Percentiles rank a stretch among this genome's conserved stretches.
These are phyloP conservation scores for Didymodactylos carnosus DNA, from an alignment of 2,888 invertebrate genomes.

Conservation along the genomic window DNA sequence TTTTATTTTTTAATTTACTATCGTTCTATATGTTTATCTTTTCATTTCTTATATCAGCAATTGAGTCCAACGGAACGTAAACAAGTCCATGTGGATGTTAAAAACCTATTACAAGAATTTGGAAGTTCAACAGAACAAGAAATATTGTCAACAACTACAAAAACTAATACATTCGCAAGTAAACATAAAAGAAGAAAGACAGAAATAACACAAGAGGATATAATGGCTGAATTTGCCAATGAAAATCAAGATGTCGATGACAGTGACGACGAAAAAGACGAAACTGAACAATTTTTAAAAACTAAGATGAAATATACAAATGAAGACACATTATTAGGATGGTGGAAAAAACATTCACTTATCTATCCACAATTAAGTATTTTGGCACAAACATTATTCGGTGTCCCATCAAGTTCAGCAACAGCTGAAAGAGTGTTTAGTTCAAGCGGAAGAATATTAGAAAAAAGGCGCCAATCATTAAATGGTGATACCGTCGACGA, in stretches of 20 bases:
- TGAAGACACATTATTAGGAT: background rate
- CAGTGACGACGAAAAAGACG: background rate
- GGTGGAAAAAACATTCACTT: background rate
- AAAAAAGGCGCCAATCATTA: background rate
- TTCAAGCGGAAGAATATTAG: background rate
- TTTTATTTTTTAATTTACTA: no score
- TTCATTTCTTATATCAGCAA: no score
- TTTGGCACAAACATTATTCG: background rate
- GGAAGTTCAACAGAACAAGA: background rate
- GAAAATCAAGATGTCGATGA: background rate
- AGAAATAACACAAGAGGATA: background rate
- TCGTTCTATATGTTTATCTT: background rate
- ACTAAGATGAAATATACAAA: background rate
- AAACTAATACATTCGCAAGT: background rate
- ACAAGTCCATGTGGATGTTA: background rate
- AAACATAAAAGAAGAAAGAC: background rate
- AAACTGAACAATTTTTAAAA: background rate
- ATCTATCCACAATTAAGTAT: background rate
- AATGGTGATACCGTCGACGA: background rate
- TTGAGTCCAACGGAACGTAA: background rate
- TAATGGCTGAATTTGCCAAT: background rate
- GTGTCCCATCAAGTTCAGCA: background rate
- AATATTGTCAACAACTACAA: no score
- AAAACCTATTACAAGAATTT: background rate
- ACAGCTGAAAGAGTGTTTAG: background rate